Base-by-base conservation (phyloP, 1,140 invertebrate genomes). In the Cyclargus thomasi region DNA sequence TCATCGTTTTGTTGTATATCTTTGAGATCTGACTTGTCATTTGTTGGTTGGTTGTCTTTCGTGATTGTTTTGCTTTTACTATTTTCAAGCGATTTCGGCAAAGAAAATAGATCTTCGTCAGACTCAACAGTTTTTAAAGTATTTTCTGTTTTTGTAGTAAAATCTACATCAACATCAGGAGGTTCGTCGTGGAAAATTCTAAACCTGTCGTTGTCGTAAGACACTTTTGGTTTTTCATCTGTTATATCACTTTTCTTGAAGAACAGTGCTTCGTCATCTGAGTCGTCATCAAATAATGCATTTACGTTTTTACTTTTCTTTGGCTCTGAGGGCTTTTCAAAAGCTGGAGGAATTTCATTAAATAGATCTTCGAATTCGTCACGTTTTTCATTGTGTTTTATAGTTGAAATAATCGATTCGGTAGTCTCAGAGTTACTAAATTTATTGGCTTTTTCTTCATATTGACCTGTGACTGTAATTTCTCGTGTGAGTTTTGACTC, bases 281-380 rank as follows among this genome's bases (percentile, higher is more conserved):
- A 90, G 72, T 90, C 88, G 64, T 90, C 88, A 65, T 86, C 88
- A 39, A 88, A 90, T 11, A 90, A 68, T 0, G 86, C 88, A 29
- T 90, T 89, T 1, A 88, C 73, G 47, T 90, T 90, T 80, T 87
- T 83, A 71, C 83, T 86, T 53, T 73, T 84, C 67, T 90, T 88
- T 2, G 82, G 74, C 74, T 88, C 85, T 71, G 77, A 81, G 1
- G 84, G 76, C 69, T 85, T 86, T 74, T 86, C 82, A 64, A 88
- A 88, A 23, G 63, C 76, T 14, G 86, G 86, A 10, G 86, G 85
- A 64, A 77, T 59, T 64, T 89, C 81, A n/a, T 65, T 75, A 59
- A 86, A 78, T 67, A 86, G 81, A 63, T 87, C 80, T 66, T 69
- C 39, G 20, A 57, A 39, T 29, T 16, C 21, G 68, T 66, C 18